These are phyloP conservation scores for Syngnathus typhle DNA, from an alignment of 2,113 vertebrate species.

Conservation along the genomic window DNA sequence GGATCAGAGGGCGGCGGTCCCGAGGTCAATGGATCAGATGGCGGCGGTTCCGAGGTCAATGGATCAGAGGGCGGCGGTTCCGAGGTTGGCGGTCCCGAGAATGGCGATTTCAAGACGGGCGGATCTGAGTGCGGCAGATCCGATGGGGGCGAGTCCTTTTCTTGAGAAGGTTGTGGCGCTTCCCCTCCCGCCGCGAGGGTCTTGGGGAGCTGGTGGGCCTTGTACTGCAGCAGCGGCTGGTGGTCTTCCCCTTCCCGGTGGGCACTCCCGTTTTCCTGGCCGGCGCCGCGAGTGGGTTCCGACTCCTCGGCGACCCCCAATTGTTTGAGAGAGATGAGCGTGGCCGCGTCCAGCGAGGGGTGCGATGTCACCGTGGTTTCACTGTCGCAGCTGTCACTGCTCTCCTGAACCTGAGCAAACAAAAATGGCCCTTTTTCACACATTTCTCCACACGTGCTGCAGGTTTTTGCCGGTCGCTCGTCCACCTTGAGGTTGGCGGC, in stretches of 20 bases:
- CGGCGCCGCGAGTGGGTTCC: background rate
- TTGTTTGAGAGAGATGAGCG: conserved; percentile 66
- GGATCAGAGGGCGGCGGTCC: background rate
- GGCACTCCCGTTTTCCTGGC: conserved; percentile 10
- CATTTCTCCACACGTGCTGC: too few relatives aligned
- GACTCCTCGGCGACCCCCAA: conserved; percentile 65
- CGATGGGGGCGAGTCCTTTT: background rate
- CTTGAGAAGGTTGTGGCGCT: background rate
- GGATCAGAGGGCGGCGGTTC: background rate
- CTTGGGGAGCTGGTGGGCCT: conserved; percentile 74
- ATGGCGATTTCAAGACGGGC: too few relatives aligned
- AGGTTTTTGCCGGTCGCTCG: too few relatives aligned
- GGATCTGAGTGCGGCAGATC: too few relatives aligned
- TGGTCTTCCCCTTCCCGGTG: conserved; percentile 50
- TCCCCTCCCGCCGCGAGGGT: conserved; percentile 10
- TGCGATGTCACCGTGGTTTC: conserved; percentile 87
- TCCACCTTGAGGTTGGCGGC: conserved; percentile 80
- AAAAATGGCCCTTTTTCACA: too few relatives aligned
- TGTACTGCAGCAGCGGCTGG: conserved; percentile 68
- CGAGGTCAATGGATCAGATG: background rate
- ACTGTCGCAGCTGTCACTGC: conserved; percentile 94
- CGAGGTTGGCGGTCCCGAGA: too few relatives aligned
- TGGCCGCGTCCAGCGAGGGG: conserved; percentile 73
- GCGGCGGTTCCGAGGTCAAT: background rate
- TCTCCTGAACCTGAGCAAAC: conserved; percentile 80